These are phyloP conservation scores for Typhlomys cinereus DNA, from an alignment of 2,113 vertebrate genomes.

Conservation along the genomic window DNA sequence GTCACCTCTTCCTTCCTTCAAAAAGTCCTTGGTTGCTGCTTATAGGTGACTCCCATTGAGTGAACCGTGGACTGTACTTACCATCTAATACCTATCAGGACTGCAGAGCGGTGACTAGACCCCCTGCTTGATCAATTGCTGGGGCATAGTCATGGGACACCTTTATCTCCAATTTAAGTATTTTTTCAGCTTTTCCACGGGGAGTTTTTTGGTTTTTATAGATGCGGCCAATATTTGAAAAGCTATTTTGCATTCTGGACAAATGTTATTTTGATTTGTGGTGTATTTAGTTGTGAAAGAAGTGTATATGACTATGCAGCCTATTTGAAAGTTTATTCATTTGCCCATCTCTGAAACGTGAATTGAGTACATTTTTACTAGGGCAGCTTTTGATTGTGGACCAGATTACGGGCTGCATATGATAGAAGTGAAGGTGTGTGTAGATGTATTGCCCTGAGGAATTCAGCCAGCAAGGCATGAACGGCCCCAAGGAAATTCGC, in stretches of 20 bases:
- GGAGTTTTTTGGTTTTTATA: not conserved
- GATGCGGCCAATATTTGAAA: not conserved
- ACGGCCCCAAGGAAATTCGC: not conserved
- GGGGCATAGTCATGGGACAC: not conserved
- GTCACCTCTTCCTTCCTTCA: not conserved
- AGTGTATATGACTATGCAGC: not conserved
- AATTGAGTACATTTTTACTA: slow-evolving; percentile 3
- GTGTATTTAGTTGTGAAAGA: not conserved
- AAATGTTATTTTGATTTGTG: slow-evolving; percentile 57
- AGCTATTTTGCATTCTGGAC: not conserved
- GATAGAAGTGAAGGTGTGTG: not conserved
- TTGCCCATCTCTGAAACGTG: slow-evolving; percentile 30
- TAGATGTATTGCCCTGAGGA: not conserved
- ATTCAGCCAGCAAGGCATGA: not conserved
- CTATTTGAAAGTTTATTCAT: slow-evolving; percentile 16
- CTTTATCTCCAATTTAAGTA: not conserved
- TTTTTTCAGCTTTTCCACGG: not conserved
- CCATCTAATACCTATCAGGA: not conserved
- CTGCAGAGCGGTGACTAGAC: not conserved
- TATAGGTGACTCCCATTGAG: not conserved
- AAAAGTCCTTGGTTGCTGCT: not conserved
- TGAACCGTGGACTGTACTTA: not conserved
- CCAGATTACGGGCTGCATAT: not conserved
- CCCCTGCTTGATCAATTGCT: not conserved
- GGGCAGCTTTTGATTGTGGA: not conserved